phyloP scores from a whole-genome alignment of 2,888 invertebrate genomes.

The Bimastos eiseni region DNA sequence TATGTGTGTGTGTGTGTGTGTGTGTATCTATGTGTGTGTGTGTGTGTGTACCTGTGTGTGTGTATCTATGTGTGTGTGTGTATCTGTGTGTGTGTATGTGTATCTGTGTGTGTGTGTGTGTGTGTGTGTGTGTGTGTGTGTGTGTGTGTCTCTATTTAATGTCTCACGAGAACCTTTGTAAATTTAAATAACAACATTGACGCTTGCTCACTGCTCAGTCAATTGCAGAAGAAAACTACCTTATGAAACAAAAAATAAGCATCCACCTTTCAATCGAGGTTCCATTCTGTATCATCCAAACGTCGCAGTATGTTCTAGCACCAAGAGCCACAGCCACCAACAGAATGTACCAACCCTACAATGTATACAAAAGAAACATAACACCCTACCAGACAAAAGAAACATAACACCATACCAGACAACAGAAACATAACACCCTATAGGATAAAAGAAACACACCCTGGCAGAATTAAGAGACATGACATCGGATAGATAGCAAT shows the following conservation, averaged over 20 bases:
- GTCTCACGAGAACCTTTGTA: no score
- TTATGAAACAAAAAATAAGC: not conserved
- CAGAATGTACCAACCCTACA: conserved; percentile 57
- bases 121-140: no score
- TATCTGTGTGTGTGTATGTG: no score
- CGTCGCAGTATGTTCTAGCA: conserved; percentile 87
- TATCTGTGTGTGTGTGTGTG: no score
- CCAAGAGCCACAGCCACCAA: conserved; percentile 76
- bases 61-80: no score
- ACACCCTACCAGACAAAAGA: conserved; percentile 47
- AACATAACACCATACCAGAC: conserved; percentile 47
- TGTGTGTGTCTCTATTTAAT: no score
- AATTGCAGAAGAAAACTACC: not conserved
- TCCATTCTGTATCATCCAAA: conserved; percentile 94
- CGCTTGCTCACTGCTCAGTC: no score
- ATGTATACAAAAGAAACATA: conserved; percentile 13
- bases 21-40: no score
- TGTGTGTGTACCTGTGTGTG: no score
- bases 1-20: no score
- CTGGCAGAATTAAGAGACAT: not conserved
- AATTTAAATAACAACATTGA: no score
- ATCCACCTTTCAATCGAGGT: conserved; percentile 87
- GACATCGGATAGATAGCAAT: no score
- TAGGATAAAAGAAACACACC: not conserved
- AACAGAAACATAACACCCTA: conserved; percentile 47